phyloP scores from a whole-genome alignment of 2,888 invertebrate species.

The Electrophaes corylata region DNA sequence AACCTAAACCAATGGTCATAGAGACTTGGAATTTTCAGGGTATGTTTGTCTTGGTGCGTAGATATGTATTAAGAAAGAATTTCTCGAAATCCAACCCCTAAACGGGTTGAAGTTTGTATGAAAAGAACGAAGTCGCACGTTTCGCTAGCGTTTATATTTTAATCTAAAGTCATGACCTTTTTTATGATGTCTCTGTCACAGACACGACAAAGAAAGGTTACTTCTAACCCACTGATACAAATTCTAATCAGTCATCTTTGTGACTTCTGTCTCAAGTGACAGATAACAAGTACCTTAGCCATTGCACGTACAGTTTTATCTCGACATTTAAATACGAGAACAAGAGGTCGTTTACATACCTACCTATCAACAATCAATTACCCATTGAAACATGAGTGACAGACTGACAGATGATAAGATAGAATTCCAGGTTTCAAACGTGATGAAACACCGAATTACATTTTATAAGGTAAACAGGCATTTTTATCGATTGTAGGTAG shows the following conservation, averaged over 20 bases:
- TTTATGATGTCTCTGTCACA: neutral
- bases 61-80: no score
- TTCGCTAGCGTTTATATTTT: no score
- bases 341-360: conserved; percentile 33
- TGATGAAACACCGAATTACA: no score
- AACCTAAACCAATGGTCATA: no score
- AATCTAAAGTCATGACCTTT: no score
- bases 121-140: no score
- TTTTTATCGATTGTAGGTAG: no score
- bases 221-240: conserved; percentile 14
- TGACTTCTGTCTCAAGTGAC: conserved; percentile 22
- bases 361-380: conserved; percentile 11
- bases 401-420: conserved; percentile 5
- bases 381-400: conserved; percentile 27
- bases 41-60: no score
- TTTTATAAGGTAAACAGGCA: no score
- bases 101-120: no score
- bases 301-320: conserved; percentile 46
- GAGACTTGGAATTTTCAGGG: no score
- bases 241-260: conserved; percentile 25
- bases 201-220: conserved; percentile 1
- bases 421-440: neutral
- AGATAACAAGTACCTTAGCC: conserved; percentile 29
- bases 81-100: no score
- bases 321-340: conserved; percentile 26